These are phyloP conservation scores for Dynastes grantii DNA, from an alignment of 2,888 invertebrate genomes.

Conservation along the genomic window DNA sequence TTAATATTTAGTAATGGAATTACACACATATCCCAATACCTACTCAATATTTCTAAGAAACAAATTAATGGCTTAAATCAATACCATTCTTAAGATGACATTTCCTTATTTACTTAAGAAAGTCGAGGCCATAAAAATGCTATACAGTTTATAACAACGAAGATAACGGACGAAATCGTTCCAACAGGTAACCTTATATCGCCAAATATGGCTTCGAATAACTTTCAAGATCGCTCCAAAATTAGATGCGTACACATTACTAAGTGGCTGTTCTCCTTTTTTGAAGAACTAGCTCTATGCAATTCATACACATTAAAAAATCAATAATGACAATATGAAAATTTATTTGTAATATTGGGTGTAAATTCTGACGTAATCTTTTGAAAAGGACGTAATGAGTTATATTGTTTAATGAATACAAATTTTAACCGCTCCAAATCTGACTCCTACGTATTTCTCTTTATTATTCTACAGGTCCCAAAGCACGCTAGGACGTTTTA, in stretches of 20 bases:
- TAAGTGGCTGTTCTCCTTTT: background rate
- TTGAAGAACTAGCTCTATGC: background rate
- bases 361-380: background rate
- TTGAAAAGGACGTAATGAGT: background rate
- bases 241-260: background rate
- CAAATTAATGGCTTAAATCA: too few species aligned
- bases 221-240: slow-evolving; percentile 41
- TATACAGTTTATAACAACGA: background rate
- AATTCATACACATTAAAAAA: background rate
- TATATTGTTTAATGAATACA: background rate
- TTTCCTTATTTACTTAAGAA: slow-evolving; percentile 11
- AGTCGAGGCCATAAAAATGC: background rate
- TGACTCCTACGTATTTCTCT: background rate
- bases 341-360: background rate
- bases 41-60: too few species aligned
- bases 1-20: too few species aligned
- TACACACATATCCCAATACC: too few species aligned
- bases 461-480: slow-evolving; percentile 75
- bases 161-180: background rate
- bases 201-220: slow-evolving; percentile 9
- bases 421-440: slow-evolving; percentile 20
- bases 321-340: too few species aligned
- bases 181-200: slow-evolving; percentile 6
- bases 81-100: background rate
- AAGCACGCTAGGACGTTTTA: slow-evolving; percentile 85